Evolutionary conservation across 2,888 invertebrate genomes (phyloP).

Genomic region (Eilema caniola): DNA sequence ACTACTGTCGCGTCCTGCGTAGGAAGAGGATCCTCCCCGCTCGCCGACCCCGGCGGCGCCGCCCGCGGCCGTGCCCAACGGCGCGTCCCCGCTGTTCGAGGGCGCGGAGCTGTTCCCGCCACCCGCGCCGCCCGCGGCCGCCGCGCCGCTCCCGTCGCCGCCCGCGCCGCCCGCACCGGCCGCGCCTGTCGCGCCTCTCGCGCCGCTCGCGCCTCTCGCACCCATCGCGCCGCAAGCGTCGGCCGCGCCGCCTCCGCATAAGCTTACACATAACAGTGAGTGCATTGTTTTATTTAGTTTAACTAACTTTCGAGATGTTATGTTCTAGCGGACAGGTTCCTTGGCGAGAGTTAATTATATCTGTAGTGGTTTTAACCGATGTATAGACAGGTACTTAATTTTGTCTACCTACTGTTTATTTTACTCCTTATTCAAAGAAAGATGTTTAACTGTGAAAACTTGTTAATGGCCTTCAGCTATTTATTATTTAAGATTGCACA

Average conservation of each 20-base stretch:
- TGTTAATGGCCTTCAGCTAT: no score
- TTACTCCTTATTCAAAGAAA: no score
- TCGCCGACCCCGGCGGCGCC: conserved; percentile 34
- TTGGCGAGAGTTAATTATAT: no score
- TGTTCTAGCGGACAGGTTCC: no score
- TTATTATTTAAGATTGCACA: no score
- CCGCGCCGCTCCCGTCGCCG: conserved; percentile 27
- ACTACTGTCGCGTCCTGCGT: not conserved
- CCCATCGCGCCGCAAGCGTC: not conserved
- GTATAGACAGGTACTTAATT: no score
- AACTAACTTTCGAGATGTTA: no score
- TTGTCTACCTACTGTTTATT: no score
- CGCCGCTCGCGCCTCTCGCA: not conserved
- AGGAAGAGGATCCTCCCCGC: conserved; percentile 47
- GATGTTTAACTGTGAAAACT: no score
- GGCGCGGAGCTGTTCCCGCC: conserved; percentile 40
- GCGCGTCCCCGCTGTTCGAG: conserved; percentile 39
- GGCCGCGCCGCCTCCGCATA: conserved; percentile 34
- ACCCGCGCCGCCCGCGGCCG: not conserved
- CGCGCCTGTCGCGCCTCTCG: not conserved
- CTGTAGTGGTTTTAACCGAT: no score
- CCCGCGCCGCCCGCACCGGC: conserved; percentile 11
- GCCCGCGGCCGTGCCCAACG: conserved; percentile 35
- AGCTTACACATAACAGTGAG: conserved; percentile 51
- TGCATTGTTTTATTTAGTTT: conserved; percentile 5